These are phyloP conservation scores for Dermatemys mawii DNA, from an alignment of 2,113 vertebrate genomes.

Conservation along the genomic window DNA sequence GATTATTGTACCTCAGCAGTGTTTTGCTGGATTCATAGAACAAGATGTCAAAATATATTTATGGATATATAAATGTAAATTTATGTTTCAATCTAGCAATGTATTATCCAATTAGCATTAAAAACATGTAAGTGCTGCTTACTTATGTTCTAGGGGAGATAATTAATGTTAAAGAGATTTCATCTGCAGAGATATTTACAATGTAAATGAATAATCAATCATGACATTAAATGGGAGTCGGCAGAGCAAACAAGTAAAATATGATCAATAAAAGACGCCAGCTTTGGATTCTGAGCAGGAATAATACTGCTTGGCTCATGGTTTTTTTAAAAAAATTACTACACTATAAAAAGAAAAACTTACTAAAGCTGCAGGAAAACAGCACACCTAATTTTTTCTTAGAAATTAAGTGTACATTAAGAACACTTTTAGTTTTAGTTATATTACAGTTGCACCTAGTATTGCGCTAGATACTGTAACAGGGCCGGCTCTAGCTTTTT, in stretches of 20 bases:
- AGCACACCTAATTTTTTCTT: conserved; percentile 16
- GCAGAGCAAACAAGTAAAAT: conserved; percentile 55
- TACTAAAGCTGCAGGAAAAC: conserved; percentile 30
- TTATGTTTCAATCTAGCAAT: background rate
- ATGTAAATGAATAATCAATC: conserved; percentile 75
- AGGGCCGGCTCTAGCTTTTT: too few species aligned
- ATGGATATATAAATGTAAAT: background rate
- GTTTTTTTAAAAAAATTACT: background rate
- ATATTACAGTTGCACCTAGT: background rate
- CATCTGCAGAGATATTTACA: conserved; percentile 48
- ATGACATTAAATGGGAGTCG: conserved; percentile 50
- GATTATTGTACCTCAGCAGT: background rate
- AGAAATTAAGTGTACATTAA: conserved; percentile 35
- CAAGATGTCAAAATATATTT: background rate
- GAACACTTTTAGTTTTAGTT: background rate
- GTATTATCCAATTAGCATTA: background rate
- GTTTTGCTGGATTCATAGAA: background rate
- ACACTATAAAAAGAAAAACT: background rate
- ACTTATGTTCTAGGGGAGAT: conserved; percentile 19
- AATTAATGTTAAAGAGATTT: conserved; percentile 51
- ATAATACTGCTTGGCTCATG: conserved; percentile 3
- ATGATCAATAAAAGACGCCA: conserved; percentile 56
- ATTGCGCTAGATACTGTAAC: too few species aligned
- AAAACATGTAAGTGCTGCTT: background rate
- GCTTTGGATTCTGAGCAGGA: conserved; percentile 17